Conservation (phyloP, 2,888 invertebrate genomes). For the Papilio demoleus region DNA sequence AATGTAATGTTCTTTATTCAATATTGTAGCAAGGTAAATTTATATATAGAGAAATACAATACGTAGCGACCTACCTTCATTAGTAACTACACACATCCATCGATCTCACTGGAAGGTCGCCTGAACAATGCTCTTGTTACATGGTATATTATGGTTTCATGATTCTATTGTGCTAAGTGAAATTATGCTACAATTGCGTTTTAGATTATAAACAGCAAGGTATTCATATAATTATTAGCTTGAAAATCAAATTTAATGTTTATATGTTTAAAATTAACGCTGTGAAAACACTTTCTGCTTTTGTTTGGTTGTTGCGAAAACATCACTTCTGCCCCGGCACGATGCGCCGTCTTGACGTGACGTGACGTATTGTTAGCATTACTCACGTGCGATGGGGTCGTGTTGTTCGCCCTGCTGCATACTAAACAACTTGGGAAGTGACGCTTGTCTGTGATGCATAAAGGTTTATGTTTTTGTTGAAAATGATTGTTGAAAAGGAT, state of each 20-base stretch:
- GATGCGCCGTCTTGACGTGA: background rate
- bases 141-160: background rate
- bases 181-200: too few relatives aligned
- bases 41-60: background rate
- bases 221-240: too few relatives aligned
- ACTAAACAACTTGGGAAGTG: slow-evolving; percentile 10
- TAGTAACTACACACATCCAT: slow-evolving; percentile 1
- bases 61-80: background rate
- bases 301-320: background rate
- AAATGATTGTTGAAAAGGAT: too few relatives aligned
- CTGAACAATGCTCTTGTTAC: background rate
- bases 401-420: slow-evolving; percentile 1
- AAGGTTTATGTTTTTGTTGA: background rate
- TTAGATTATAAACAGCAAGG: too few relatives aligned
- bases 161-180: background rate
- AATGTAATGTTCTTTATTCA: background rate
- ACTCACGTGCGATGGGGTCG: slow-evolving; percentile 8
- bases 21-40: background rate
- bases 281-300: background rate
- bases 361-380: slow-evolving; percentile 18
- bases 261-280: background rate
- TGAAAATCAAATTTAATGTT: too few relatives aligned
- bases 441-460: slow-evolving; percentile 4
- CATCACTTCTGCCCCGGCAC: slow-evolving; percentile 1
- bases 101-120: slow-evolving; percentile 1